Evolutionary conservation across 2,113 vertebrate species (phyloP).

Genomic region (Aptenodytes patagonicus): DNA sequence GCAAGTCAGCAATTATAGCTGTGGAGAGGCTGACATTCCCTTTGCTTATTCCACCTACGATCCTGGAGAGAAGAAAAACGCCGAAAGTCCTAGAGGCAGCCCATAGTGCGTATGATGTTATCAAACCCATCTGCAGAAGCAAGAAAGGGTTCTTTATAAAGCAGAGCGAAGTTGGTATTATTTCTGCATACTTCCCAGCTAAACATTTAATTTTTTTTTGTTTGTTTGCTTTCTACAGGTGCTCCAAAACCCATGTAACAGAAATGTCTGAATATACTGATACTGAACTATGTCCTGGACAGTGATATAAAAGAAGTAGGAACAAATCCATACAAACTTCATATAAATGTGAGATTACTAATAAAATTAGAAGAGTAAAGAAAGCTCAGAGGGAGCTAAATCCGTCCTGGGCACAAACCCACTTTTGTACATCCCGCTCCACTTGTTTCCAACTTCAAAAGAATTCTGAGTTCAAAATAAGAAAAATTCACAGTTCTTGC

Average conservation of each 20-base stretch:
- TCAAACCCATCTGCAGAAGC: slow-evolving; percentile 82
- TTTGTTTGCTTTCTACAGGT: background rate
- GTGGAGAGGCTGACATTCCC: slow-evolving; percentile 95
- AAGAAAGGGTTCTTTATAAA: background rate
- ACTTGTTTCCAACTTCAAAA: background rate
- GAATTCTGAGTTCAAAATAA: background rate
- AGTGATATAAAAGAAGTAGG: background rate
- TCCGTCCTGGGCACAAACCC: background rate
- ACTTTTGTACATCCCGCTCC: background rate
- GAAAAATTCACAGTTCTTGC: background rate
- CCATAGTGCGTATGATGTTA: slow-evolving; percentile 88
- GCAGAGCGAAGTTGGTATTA: background rate
- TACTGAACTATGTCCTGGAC: background rate
- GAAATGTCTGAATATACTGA: background rate
- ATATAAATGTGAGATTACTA: background rate
- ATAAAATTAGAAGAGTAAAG: background rate
- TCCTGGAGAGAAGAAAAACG: slow-evolving; percentile 90
- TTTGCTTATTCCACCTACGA: slow-evolving; percentile 91
- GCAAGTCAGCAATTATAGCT: slow-evolving; percentile 88
- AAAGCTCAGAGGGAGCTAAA: background rate
- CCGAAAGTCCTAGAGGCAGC: slow-evolving; percentile 86
- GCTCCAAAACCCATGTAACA: background rate
- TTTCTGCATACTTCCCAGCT: background rate
- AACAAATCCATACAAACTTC: background rate
- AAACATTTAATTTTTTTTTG: background rate